Percentiles rank a stretch among this genome's conserved stretches.
phyloP scores from a whole-genome alignment of 2,797 vertebrate species.

The Tinamus major region DNA sequence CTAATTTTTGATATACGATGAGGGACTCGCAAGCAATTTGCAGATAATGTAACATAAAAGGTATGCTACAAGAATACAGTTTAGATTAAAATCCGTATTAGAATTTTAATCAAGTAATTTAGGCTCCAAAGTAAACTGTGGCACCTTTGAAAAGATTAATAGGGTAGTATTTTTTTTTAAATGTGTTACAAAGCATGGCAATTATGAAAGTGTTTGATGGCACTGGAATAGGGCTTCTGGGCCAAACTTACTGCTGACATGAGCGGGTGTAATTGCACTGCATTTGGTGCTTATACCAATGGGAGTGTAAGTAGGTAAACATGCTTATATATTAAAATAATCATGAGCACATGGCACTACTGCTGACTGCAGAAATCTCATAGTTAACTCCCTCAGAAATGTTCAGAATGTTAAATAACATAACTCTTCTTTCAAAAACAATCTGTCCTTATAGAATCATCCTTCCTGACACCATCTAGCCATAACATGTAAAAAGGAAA shows the following conservation, averaged over 20 bases:
- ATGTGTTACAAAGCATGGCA: neutral
- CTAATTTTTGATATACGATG: neutral
- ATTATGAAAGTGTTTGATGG: neutral
- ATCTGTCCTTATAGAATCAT: neutral
- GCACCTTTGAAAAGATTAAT: neutral
- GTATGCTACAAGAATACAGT: neutral
- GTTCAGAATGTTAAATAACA: neutral
- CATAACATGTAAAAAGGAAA: neutral
- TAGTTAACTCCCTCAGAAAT: neutral
- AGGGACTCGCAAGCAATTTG: neutral
- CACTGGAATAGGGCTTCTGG: neutral
- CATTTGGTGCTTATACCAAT: neutral
- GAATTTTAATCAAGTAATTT: neutral
- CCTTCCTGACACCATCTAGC: neutral
- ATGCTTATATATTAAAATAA: conserved; percentile 1
- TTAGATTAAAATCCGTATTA: neutral
- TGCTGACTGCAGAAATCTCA: neutral
- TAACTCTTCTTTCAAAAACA: neutral
- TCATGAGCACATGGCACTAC: neutral
- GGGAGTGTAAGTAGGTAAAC: conserved; percentile 61
- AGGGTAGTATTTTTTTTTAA: neutral
- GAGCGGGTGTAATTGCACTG: conserved; percentile 10
- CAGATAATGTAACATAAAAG: neutral
- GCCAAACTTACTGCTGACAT: conserved; percentile 28
- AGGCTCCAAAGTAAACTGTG: neutral